Conservation (phyloP, 2,113 vertebrate genomes). For the Glaucidium brasilianum region DNA sequence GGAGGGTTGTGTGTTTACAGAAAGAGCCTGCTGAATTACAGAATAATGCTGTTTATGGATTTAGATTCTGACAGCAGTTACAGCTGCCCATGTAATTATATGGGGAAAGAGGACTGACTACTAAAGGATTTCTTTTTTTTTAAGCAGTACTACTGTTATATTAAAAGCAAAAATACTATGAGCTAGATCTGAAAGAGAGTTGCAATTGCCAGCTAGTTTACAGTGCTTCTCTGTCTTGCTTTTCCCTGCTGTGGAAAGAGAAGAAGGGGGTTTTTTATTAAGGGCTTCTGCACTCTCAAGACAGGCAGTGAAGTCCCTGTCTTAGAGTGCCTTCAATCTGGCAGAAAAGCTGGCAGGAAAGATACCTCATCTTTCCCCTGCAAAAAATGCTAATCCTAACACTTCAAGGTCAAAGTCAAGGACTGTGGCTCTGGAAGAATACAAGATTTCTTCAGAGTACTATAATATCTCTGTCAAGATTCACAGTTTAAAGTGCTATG, state of each 20-base stretch:
- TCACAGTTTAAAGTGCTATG: not conserved
- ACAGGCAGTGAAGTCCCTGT: not conserved
- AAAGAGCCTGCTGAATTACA: not conserved
- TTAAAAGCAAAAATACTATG: not conserved
- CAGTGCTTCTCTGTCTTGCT: not conserved
- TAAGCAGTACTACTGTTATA: not conserved
- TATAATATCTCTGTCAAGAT: not conserved
- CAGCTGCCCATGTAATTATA: not conserved
- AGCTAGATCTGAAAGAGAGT: not conserved
- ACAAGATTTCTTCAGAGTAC: not conserved
- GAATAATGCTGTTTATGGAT: not conserved
- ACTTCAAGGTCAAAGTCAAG: not conserved
- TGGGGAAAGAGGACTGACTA: not conserved
- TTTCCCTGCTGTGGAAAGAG: not conserved
- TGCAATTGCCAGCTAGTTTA: not conserved
- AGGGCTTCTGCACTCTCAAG: not conserved
- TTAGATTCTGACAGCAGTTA: not conserved
- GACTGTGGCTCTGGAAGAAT: not conserved
- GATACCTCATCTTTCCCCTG: not conserved
- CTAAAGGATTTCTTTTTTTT: not conserved
- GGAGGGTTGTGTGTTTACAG: not conserved
- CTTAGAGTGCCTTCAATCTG: not conserved
- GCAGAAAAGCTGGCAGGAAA: not conserved
- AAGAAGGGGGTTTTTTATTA: not conserved
- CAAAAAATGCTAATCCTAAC: not conserved